Percentiles rank a stretch among this genome's conserved stretches.
phyloP scores from a whole-genome alignment of 2,888 invertebrate genomes.

The Flabesymbios commensalis region DNA sequence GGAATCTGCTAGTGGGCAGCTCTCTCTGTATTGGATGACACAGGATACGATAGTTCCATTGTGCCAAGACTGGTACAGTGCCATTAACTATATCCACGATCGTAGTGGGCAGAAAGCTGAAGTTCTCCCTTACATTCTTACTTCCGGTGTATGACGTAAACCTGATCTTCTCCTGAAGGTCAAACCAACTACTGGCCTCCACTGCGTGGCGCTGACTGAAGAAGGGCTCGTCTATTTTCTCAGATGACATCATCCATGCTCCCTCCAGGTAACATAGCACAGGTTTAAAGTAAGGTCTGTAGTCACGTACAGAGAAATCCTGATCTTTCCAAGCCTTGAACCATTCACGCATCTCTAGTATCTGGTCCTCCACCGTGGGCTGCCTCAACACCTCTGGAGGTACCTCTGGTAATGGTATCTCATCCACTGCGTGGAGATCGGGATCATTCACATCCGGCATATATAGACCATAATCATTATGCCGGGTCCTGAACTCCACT shows the following conservation, averaged over 20 bases:
- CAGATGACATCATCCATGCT: conserved; percentile 42
- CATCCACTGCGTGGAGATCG: conserved; percentile 37
- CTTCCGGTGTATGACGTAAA: neutral
- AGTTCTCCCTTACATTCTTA: conserved; percentile 18
- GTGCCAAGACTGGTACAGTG: conserved; percentile 20
- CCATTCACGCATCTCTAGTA: conserved; percentile 46
- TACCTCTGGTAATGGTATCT: too few relatives aligned
- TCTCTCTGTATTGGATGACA: too few relatives aligned
- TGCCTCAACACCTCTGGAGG: too few relatives aligned
- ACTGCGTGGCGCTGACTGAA: neutral
- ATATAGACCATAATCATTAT: conserved; percentile 46
- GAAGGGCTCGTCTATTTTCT: neutral
- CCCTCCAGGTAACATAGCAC: conserved; percentile 50
- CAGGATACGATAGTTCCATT: conserved; percentile 41
- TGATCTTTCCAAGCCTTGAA: conserved; percentile 49
- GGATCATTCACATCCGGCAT: conserved; percentile 28
- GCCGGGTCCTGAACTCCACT: conserved; percentile 48
- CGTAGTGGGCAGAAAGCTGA: conserved; percentile 46
- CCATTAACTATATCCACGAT: conserved; percentile 33
- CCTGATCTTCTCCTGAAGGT: neutral
- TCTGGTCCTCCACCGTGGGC: conserved; percentile 27
- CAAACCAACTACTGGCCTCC: conserved; percentile 1
- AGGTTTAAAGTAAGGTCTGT: conserved; percentile 47
- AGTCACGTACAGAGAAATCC: conserved; percentile 38
- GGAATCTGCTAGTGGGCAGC: conserved; percentile 35